Percentiles rank a stretch among this genome's conserved stretches.
These are phyloP conservation scores for Tortricodes alternella DNA, from an alignment of 2,888 invertebrate genomes.

Conservation along the genomic window DNA sequence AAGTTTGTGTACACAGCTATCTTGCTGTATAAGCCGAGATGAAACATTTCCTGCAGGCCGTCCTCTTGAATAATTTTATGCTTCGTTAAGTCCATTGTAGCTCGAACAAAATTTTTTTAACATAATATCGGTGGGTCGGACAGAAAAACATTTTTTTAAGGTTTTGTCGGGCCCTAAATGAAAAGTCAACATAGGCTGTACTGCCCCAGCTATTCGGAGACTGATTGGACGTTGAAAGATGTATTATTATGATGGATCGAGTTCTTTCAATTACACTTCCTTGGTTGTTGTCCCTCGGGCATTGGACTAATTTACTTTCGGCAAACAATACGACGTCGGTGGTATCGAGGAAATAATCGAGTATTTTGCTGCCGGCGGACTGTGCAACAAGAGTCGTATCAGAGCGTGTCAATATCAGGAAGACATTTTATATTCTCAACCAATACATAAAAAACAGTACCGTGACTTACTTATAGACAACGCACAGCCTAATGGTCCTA, in stretches of 20 bases:
- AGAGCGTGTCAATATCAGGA: not conserved
- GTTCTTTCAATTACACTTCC: slow-evolving; percentile 40
- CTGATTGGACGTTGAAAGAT: slow-evolving; percentile 52
- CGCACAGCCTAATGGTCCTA: no score
- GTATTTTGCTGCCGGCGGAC: not conserved
- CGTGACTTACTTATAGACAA: no score
- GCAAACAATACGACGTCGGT: slow-evolving; percentile 38
- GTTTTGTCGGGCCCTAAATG: slow-evolving; percentile 46
- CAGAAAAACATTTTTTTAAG: slow-evolving; percentile 42
- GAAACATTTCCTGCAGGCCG: slow-evolving; percentile 66
- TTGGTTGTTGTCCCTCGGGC: slow-evolving; percentile 40
- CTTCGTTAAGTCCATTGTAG: slow-evolving; percentile 74
- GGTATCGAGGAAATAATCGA: slow-evolving; percentile 16
- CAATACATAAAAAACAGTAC: no score
- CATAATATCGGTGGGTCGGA: slow-evolving; percentile 46
- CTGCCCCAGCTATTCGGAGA: slow-evolving; percentile 39
- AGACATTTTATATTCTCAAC: no score
- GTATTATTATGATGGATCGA: slow-evolving; percentile 56
- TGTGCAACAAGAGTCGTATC: not conserved
- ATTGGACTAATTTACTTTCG: slow-evolving; percentile 45
- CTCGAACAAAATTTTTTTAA: slow-evolving; percentile 59
- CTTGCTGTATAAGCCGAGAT: slow-evolving; percentile 62
- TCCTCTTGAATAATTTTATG: slow-evolving; percentile 72
- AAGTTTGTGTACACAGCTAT: slow-evolving; percentile 76
- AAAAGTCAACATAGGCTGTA: slow-evolving; percentile 56